Base-by-base conservation (phyloP, 2,888 invertebrate species). In the Ichneumon xanthorius region DNA sequence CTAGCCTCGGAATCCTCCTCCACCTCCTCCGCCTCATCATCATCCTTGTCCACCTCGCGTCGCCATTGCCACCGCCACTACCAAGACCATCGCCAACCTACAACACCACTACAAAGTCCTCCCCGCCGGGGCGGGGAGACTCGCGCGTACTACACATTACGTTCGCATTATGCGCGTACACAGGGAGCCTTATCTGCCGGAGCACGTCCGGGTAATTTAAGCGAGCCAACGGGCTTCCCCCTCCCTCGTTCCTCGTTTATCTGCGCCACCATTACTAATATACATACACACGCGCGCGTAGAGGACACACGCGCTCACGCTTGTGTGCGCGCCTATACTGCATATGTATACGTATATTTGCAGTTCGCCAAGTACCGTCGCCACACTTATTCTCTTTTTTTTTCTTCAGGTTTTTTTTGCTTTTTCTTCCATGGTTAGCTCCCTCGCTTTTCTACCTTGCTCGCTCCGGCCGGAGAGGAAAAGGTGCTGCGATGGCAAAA, bases 121-220 rank as follows among this genome's bases (percentile, higher is more conserved):
- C 11, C 78, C 68, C 81, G 81, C 75, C 37, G 68, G 78, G 86
- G 79, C 79, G 86, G 78, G 87, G 87, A 88, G 89, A 88, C 88
- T 87, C 86, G 45, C 79, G 88, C 89, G 89, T 88, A 88, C 88
- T 90, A 88, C 88, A 90, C 91, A 91, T 90, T 90, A 90, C 90
- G 90, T 90, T 88, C 90, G 88, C 90, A 90, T 91, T 91, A 90
- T 91, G 90, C 90, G 90, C 89, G 89, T 91, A 90, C 86, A 86
- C 90, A 90, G 90, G 89, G 88, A 90, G 89, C 88, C 90, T 91
- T 90, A 91, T 91, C 91, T 90, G 88, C 88, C 87, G 87, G 88
- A 88, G 90, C 90, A 91, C 90, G 90, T 90, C 91, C 90, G 90
- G 85, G 85, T 85, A 85, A 85, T 85, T 85, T 85, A 85, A 85